These are phyloP conservation scores for Lepidurus couesii DNA, from an alignment of 1,140 invertebrate genomes.

Conservation along the genomic window DNA sequence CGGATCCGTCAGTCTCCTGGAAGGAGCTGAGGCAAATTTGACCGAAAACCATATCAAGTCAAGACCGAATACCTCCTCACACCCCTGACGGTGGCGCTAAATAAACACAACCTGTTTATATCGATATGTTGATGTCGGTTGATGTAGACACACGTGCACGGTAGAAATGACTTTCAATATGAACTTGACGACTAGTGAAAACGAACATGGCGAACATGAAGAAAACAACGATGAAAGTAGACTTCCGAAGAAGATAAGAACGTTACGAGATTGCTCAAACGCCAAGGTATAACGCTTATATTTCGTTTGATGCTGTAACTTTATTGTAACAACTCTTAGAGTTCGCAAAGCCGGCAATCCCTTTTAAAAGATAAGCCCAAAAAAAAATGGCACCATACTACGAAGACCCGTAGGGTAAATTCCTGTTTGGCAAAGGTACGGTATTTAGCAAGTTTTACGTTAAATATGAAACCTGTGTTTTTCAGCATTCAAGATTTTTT, in stretches of 20 bases:
- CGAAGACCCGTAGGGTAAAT: background rate
- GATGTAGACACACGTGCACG: no score
- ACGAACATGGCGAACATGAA: no score
- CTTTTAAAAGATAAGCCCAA: background rate
- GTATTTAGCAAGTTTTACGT: background rate
- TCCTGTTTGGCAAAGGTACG: background rate
- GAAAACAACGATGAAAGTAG: no score
- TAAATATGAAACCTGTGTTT: background rate
- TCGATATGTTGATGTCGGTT: no score
- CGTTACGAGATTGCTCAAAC: background rate
- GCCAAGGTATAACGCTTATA: background rate
- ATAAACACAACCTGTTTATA: no score
- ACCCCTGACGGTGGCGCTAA: no score
- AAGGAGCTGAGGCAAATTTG: no score
- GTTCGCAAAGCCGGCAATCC: background rate
- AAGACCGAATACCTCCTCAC: no score
- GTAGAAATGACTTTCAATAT: no score
- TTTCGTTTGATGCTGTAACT: background rate
- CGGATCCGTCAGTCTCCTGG: no score
- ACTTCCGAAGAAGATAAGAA: background rate
- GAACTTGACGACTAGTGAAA: no score
- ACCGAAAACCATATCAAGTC: no score
- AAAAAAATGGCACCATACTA: background rate
- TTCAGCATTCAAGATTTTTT: background rate
- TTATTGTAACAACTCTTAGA: background rate